Evolutionary conservation across 1,140 invertebrate species (phyloP), one percentile per base, ranked within the genome.

Genomic region (Babylonia areolata): DNA sequence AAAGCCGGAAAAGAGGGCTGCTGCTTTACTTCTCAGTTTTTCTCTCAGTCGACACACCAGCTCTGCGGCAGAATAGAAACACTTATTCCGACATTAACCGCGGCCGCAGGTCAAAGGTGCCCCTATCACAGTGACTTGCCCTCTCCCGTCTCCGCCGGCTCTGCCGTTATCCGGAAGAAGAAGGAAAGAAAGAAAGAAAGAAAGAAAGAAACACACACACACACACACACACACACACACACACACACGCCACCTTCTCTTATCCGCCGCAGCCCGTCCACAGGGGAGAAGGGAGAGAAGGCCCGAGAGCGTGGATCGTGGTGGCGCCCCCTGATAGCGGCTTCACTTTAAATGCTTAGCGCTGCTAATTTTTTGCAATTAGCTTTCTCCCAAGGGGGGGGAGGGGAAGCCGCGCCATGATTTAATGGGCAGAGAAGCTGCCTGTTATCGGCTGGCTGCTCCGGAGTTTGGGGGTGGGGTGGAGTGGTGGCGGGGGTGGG

Each of bases 291-390:
- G 28, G 58, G 58, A 23, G 58, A 23, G 20, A 23, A 23, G 46
- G 46, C 9, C 9, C 9, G 46, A 51, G 5, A 23, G 28, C 28
- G 58, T 12, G 58, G 28, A 11, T 23, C 28, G 58, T 23, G 28
- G 23, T 23, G 58, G 58, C 58, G 58, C 28, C 0, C 28, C 23
- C 2, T 64, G 58, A 64, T 64, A 64, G 28, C 15, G 20, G 58
- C 58, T 64, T 64, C 58, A 64, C 58, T 64, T 64, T 64, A 64
- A 64, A 64, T 64, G 58, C 20, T 64, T 64, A 64, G 58, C 58
- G 58, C 17, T 23, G 58, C 58, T 64, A 64, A 64, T 64, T 64
- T 64, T 64, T 64, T 64, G 58, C 58, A 64, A 64, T 64, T 64
- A 64, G 58, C 58, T 23, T 23, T 64, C 23, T 23, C 58, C 58